phyloP scores from a whole-genome alignment of 1,140 invertebrate species.

The Macrobrachium nipponense region DNA sequence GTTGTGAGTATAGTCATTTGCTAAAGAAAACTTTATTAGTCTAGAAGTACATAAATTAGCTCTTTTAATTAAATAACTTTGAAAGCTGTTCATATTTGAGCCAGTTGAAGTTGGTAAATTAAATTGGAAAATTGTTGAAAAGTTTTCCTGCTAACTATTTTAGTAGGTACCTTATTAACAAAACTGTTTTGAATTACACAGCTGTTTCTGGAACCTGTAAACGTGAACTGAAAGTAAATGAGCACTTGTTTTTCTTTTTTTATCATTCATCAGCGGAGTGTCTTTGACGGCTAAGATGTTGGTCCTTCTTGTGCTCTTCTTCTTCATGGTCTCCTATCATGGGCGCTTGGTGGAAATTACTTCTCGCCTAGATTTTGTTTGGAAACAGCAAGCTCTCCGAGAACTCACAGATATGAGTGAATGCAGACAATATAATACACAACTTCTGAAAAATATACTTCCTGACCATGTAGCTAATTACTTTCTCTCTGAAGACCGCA shows the following conservation, averaged over 20 bases:
- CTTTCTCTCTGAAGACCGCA: constrained; percentile 84
- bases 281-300: constrained; percentile 73
- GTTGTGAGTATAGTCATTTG: no score
- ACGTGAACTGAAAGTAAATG: background rate
- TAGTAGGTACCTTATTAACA: no score
- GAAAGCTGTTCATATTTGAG: no score
- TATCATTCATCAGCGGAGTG: constrained; percentile 15
- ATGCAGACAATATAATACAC: constrained; percentile 85
- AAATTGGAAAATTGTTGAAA: no score
- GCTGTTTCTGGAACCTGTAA: background rate
- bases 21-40: background rate
- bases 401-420: constrained; percentile 93
- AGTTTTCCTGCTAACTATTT: no score
- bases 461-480: constrained; percentile 96
- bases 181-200: no score
- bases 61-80: no score
- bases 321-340: constrained; percentile 90
- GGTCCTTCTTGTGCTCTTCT: constrained; percentile 83
- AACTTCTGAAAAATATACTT: constrained; percentile 91
- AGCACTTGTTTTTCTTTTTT: no score
- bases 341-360: constrained; percentile 91
- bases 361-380: constrained; percentile 91
- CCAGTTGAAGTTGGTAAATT: no score
- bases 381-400: constrained; percentile 86
- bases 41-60: no score